Evolutionary conservation across 2,113 vertebrate species (phyloP).

Genomic region (Sardina pilchardus): DNA sequence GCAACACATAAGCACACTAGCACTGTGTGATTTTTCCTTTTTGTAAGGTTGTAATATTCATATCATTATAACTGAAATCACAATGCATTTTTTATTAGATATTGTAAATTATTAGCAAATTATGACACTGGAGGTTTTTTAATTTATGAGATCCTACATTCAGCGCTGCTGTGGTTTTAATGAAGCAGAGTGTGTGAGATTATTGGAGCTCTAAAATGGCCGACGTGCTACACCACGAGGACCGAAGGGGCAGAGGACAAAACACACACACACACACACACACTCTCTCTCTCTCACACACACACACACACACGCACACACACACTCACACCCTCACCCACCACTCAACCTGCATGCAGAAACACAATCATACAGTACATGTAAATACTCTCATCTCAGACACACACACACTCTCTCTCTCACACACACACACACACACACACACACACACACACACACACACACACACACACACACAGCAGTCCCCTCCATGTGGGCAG

Average conservation of each 20-base stretch:
- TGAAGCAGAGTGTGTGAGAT: too few species aligned
- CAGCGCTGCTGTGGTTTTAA: too few species aligned
- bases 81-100: too few species aligned
- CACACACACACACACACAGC: background rate
- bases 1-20: background rate
- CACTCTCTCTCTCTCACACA: constrained; percentile 25
- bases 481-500: background rate
- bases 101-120: too few species aligned
- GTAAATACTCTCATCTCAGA: constrained; percentile 38
- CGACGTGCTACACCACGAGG: background rate
- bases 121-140: too few species aligned
- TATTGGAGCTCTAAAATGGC: background rate
- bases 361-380: constrained; percentile 16
- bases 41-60: too few species aligned
- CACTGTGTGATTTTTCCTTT: background rate
- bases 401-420: constrained; percentile 45
- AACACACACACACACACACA: background rate
- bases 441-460: constrained; percentile 14
- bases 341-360: constrained; percentile 17
- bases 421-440: constrained; percentile 52
- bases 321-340: constrained; percentile 48
- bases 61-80: too few species aligned
- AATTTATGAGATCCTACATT: too few species aligned
- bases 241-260: background rate
- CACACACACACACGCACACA: background rate